Evolutionary conservation across 2,888 invertebrate species (phyloP).

Genomic region (Caenorhabditis sp.): DNA sequence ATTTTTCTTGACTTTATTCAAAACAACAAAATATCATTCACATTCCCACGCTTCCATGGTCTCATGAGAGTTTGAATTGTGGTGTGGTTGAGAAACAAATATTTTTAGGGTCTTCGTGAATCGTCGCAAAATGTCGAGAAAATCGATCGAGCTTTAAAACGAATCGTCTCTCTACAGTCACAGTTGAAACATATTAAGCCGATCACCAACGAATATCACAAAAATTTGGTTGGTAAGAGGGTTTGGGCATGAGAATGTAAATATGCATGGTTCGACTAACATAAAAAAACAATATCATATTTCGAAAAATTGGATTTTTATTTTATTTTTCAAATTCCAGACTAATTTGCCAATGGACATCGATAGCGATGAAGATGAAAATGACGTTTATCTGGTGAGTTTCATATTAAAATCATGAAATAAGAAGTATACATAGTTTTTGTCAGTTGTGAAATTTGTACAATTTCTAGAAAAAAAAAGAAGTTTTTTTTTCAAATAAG

Average conservation of each 20-base stretch:
- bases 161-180: conserved; percentile 54
- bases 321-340: too few relatives aligned
- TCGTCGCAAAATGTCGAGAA: conserved; percentile 54
- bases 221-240: conserved; percentile 22
- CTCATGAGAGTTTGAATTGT: background rate
- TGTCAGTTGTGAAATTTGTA: too few relatives aligned
- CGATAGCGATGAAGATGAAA: conserved; percentile 48
- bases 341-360: conserved; percentile 50
- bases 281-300: background rate
- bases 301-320: background rate
- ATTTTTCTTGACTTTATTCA: conserved; percentile 1
- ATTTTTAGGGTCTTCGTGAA: conserved; percentile 51
- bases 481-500: too few relatives aligned
- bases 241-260: background rate
- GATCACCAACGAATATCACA: conserved; percentile 14
- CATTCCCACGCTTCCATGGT: background rate
- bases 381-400: conserved; percentile 37
- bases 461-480: too few relatives aligned
- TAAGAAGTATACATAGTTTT: too few relatives aligned
- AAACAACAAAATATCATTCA: background rate
- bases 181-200: conserved; percentile 45
- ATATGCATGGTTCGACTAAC: background rate
- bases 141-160: conserved; percentile 49
- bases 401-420: background rate
- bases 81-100: background rate